Conservation (phyloP, 2,797 vertebrate species). For the Clarias pachynema region DNA sequence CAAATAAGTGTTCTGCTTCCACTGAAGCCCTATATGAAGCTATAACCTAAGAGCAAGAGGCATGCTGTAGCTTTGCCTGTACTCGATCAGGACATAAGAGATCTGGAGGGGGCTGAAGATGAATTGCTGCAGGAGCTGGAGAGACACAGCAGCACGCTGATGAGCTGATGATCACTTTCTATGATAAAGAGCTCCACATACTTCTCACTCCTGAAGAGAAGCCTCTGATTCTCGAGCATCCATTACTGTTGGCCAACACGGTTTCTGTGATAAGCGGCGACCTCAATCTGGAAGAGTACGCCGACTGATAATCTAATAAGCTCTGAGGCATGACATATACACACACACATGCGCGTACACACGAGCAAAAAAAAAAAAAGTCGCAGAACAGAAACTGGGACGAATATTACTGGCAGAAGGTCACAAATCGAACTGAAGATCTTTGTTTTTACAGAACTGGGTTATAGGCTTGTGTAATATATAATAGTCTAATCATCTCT, state of each 20-base stretch:
- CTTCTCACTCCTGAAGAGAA: constrained; percentile 40
- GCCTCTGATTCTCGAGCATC: constrained; percentile 35
- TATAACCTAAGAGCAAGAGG: constrained; percentile 4
- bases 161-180: constrained; percentile 51
- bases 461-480: neutral
- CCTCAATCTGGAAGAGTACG: constrained; percentile 48
- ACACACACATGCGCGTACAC: neutral
- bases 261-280: constrained; percentile 47
- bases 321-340: neutral
- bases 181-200: constrained; percentile 52
- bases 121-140: constrained; percentile 43
- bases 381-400: constrained; percentile 20
- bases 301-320: constrained; percentile 35
- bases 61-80: constrained; percentile 10
- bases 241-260: constrained; percentile 43
- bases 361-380: constrained; percentile 3
- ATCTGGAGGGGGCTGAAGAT: constrained; percentile 34
- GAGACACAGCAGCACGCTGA: constrained; percentile 45
- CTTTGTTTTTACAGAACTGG: constrained; percentile 2
- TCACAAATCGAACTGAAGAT: constrained; percentile 28
- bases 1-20: neutral
- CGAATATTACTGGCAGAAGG: constrained; percentile 20
- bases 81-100: constrained; percentile 32
- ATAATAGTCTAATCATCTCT: neutral
- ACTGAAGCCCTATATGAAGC: neutral